Evolutionary conservation across 1,140 invertebrate species (phyloP).

Genomic region (Hycleus cichorii): DNA sequence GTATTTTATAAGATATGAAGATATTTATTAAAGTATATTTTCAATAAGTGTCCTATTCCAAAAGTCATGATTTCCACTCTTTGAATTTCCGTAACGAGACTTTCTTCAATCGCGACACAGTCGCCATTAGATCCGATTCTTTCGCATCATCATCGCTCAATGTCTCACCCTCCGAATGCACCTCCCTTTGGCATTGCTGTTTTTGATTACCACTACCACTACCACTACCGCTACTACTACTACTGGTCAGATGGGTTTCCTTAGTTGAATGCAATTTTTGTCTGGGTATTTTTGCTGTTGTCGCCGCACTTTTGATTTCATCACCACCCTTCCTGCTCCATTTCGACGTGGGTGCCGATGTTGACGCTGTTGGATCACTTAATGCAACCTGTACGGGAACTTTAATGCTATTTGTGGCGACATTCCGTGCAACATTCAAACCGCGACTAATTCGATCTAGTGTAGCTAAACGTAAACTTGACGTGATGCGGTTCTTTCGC

Average conservation of each 20-base stretch:
- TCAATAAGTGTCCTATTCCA: slow-evolving; percentile 19
- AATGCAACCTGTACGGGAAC: slow-evolving; percentile 49
- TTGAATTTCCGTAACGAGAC: slow-evolving; percentile 65
- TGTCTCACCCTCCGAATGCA: slow-evolving; percentile 70
- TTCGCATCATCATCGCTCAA: slow-evolving; percentile 51
- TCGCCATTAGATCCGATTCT: slow-evolving; percentile 53
- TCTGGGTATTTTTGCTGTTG: neutral
- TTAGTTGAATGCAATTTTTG: slow-evolving; percentile 50
- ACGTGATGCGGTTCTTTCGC: slow-evolving; percentile 43
- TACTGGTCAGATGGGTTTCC: slow-evolving; percentile 32
- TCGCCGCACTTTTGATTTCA: slow-evolving; percentile 35
- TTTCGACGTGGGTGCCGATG: slow-evolving; percentile 40
- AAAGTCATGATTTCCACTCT: slow-evolving; percentile 68
- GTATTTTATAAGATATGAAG: slow-evolving; percentile 8
- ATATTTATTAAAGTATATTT: slow-evolving; percentile 9
- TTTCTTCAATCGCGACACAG: slow-evolving; percentile 64
- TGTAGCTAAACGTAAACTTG: slow-evolving; percentile 48
- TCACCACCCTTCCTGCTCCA: slow-evolving; percentile 34
- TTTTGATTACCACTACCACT: slow-evolving; percentile 34
- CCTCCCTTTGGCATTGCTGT: slow-evolving; percentile 46
- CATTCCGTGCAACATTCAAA: slow-evolving; percentile 57
- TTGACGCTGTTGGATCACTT: slow-evolving; percentile 56
- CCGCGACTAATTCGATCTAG: slow-evolving; percentile 60
- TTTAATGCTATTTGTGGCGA: slow-evolving; percentile 44
- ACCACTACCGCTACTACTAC: too few species aligned